phyloP scores from a whole-genome alignment of 2,113 vertebrate genomes.

The Poeciliopsis turrubarensis region DNA sequence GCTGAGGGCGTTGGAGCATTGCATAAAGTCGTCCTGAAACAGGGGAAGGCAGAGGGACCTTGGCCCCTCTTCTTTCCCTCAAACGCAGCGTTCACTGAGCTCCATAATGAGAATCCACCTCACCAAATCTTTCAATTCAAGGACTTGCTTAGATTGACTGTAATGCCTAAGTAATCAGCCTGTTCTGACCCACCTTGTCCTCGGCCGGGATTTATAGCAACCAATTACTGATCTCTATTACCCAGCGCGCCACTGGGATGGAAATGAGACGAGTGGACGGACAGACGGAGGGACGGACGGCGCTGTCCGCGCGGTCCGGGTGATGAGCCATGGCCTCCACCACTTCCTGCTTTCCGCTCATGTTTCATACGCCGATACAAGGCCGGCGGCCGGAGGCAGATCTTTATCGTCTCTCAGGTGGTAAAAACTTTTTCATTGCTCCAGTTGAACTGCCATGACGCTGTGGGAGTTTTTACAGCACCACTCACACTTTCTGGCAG shows the following conservation, averaged over 20 bases:
- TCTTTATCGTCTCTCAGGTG: slow-evolving; percentile 43
- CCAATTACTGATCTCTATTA: slow-evolving; percentile 81
- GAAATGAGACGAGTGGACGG: slow-evolving; percentile 63
- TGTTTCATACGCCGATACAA: slow-evolving; percentile 49
- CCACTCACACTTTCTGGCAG: not conserved
- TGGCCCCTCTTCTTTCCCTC: slow-evolving; percentile 67
- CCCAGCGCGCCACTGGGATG: slow-evolving; percentile 67
- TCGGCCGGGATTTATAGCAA: slow-evolving; percentile 79
- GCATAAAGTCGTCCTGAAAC: slow-evolving; percentile 53
- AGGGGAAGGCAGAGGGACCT: slow-evolving; percentile 57
- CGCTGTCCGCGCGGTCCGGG: slow-evolving; percentile 48
- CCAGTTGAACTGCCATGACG: not conserved
- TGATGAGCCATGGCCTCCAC: slow-evolving; percentile 48
- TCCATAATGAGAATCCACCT: slow-evolving; percentile 76
- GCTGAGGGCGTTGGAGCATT: slow-evolving; percentile 57
- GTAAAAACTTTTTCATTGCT: slow-evolving; percentile 13
- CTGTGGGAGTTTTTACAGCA: not conserved
- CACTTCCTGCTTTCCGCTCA: slow-evolving; percentile 25
- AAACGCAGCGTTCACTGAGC: slow-evolving; percentile 57
- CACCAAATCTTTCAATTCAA: slow-evolving; percentile 70
- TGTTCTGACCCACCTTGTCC: slow-evolving; percentile 82
- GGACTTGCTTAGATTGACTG: slow-evolving; percentile 75
- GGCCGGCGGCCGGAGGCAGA: slow-evolving; percentile 15
- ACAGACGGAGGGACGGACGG: slow-evolving; percentile 48
- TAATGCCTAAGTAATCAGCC: slow-evolving; percentile 81